Evolutionary conservation across 2,888 invertebrate species (phyloP), one percentile per base, ranked within the genome.

Genomic region (Merodon equestris): DNA sequence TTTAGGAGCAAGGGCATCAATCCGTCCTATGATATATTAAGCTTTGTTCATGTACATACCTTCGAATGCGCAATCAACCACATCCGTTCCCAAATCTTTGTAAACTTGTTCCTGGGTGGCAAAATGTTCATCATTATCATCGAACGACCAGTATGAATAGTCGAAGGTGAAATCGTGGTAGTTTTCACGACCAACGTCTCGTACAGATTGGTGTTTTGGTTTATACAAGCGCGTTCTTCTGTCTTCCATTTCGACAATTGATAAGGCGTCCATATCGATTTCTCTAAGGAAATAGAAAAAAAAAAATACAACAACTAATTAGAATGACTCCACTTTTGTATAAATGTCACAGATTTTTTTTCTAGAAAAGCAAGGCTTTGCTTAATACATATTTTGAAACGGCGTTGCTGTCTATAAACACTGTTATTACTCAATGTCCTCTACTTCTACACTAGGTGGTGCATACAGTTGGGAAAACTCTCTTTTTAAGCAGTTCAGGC

Each of bases 91-190:
- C 83, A 94, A 90, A 89, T 94, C 93, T 82, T 90, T 90, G 86
- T 93, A 93, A 61, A 94, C 94, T 91, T 94, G 93, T 86, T 95
- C 95, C 89, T 96, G 96, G 9, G 95, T 92, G 40, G 94, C 93
- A 88, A 93, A 96, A 87, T 94, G 92, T 12, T 89, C 88, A 85
- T 94, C 94, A 14, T 89, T 89, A 45, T 90, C 87, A 86, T 94
- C 93, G 87, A 91, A 94, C 58, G 96, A 96, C 95, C 95, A 96
- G 87, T 96, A 96, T 0, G 96, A 96, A 88, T 94, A 94, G 90
- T 96, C 96, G 89, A 96, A 96, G 68, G 96, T 95, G 87, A 96
- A 96, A 89, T 95, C 95, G 88, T 96, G 95, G 88, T 91, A 93
- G 86, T 93, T 92, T 85, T 94, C 94, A 42, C 88, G 86, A 1